Conservation (phyloP, 2,113 vertebrate species). For the Nycticebus coucang region DNA sequence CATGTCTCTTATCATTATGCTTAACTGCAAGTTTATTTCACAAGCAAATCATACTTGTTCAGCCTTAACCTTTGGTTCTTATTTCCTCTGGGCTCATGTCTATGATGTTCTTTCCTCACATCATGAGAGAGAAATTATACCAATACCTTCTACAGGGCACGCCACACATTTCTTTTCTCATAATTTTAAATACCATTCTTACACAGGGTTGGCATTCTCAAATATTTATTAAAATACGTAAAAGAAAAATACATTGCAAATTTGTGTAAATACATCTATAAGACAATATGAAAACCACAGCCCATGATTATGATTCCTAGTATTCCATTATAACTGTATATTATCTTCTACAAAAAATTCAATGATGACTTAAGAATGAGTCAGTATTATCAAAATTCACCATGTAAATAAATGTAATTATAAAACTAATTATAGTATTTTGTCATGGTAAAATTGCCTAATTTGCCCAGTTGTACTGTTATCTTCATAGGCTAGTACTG, state of each 20-base stretch:
- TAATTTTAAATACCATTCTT: not conserved
- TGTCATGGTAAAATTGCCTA: constrained; percentile 65
- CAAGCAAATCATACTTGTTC: not conserved
- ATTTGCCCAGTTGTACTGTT: constrained; percentile 55
- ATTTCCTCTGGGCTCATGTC: not conserved
- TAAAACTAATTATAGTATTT: constrained; percentile 71
- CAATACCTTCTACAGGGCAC: not conserved
- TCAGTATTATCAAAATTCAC: constrained; percentile 43
- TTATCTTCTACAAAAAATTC: constrained; percentile 40
- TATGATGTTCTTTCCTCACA: not conserved
- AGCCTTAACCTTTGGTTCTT: not conserved
- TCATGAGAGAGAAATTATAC: not conserved
- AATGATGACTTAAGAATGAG: constrained; percentile 37
- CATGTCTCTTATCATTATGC: not conserved
- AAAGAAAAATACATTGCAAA: not conserved
- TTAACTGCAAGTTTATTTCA: not conserved
- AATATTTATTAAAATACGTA: not conserved
- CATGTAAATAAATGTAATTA: constrained; percentile 67
- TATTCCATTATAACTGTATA: constrained; percentile 29
- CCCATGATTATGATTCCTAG: constrained; percentile 4
- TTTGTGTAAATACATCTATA: not conserved
- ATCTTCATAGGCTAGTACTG: constrained; percentile 71
- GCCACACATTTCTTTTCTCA: not conserved
- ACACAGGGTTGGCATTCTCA: not conserved
- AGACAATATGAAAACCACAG: not conserved